Percentiles rank a stretch among this genome's conserved stretches.
Conservation (phyloP, 2,113 vertebrate genomes). For the Fukomys damarensis region DNA sequence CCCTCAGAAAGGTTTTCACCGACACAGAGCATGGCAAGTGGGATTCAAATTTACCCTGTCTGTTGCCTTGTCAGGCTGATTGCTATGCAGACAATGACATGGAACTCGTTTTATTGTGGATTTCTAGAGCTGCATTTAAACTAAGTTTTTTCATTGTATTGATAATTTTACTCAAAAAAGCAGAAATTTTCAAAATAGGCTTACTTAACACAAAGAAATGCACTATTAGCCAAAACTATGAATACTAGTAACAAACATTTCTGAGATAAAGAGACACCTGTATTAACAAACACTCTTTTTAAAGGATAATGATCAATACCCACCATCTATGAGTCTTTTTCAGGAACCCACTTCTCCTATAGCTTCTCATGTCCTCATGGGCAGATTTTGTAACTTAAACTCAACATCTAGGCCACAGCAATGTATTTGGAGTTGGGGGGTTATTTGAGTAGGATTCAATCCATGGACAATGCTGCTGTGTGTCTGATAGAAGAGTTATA, state of each 20-base stretch:
- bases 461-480: background rate
- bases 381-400: background rate
- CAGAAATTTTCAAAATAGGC: slow-evolving; percentile 27
- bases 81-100: background rate
- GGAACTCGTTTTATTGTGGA: slow-evolving; percentile 4
- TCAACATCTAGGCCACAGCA: background rate
- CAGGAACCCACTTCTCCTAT: background rate
- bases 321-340: background rate
- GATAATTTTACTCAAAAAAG: background rate
- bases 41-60: background rate
- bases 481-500: background rate
- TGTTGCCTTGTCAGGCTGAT: background rate
- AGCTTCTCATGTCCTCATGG: background rate
- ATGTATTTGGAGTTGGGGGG: background rate
- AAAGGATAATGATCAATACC: background rate
- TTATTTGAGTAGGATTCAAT: background rate
- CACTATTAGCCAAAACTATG: background rate
- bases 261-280: background rate
- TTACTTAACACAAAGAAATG: slow-evolving; percentile 14
- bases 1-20: background rate
- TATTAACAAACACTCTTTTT: background rate
- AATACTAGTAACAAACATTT: slow-evolving; percentile 45
- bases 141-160: background rate
- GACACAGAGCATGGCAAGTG: background rate
- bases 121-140: background rate